Percentiles rank a stretch among this genome's conserved stretches.
Evolutionary conservation across 2,888 invertebrate genomes (phyloP).

Genomic region (Fragum fragum): DNA sequence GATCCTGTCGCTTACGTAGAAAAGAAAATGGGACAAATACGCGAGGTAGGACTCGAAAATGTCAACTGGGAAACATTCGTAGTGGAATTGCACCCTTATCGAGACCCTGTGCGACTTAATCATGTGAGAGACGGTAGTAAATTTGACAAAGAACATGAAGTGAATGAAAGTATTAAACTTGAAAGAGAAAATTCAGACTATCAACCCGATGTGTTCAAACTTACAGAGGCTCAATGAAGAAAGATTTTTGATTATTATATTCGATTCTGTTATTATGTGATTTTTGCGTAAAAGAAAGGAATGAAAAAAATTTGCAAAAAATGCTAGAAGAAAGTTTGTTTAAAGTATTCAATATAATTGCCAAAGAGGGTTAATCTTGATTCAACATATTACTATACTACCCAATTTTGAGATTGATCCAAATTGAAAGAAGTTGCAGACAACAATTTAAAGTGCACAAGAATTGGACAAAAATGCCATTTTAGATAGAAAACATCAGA

Average conservation of each 20-base stretch:
- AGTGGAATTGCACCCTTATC: constrained; percentile 82
- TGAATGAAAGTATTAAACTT: constrained; percentile 39
- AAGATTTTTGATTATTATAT: not conserved
- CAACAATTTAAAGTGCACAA: too few relatives aligned
- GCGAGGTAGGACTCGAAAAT: constrained; percentile 81
- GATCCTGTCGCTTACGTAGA: constrained; percentile 84
- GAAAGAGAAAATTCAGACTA: constrained; percentile 61
- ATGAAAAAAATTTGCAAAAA: not conserved
- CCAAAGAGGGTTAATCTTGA: too few relatives aligned
- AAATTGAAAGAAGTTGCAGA: too few relatives aligned
- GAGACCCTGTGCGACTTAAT: constrained; percentile 76
- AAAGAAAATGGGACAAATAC: constrained; percentile 81
- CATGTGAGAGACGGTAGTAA: constrained; percentile 80
- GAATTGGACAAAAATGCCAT: too few relatives aligned
- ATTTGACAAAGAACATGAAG: constrained; percentile 77
- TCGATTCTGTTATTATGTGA: not conserved
- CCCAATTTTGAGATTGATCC: too few relatives aligned
- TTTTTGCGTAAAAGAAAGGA: not conserved
- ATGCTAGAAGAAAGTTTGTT: too few relatives aligned
- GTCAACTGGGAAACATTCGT: constrained; percentile 86
- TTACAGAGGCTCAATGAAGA: constrained; percentile 76
- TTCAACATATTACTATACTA: too few relatives aligned
- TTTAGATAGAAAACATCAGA: too few relatives aligned
- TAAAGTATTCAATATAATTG: too few relatives aligned
- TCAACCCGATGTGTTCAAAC: constrained; percentile 81